These are phyloP conservation scores for Cottoperca gobio DNA, from an alignment of 2,797 vertebrate genomes.

Conservation along the genomic window DNA sequence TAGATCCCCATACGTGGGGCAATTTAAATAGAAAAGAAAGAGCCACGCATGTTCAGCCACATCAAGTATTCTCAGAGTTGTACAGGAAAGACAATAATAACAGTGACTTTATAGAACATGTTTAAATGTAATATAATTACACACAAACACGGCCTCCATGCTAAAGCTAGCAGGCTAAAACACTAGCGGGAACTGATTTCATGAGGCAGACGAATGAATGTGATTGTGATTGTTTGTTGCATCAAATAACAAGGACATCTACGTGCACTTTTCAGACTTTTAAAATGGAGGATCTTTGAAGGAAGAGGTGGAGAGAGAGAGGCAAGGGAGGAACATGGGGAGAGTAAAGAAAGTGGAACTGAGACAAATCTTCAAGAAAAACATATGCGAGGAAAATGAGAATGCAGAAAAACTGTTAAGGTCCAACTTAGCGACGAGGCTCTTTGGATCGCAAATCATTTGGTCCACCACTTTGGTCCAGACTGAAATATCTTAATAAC, in stretches of 20 bases:
- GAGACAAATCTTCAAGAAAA: not conserved
- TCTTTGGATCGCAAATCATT: not conserved
- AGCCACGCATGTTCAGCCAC: slow-evolving; percentile 6
- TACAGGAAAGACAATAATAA: not conserved
- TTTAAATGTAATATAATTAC: not conserved
- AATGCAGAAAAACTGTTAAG: too few species aligned
- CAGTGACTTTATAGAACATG: not conserved
- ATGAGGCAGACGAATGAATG: not conserved
- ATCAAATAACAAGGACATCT: not conserved
- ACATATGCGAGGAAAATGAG: too few species aligned
- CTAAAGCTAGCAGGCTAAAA: not conserved
- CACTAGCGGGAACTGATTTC: not conserved
- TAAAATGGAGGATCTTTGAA: not conserved
- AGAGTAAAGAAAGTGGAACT: not conserved
- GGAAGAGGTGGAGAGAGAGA: not conserved
- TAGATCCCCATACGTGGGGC: not conserved
- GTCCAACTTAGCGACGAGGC: too few species aligned
- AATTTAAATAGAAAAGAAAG: slow-evolving; percentile 9
- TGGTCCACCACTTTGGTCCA: not conserved
- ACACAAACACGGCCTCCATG: too few species aligned
- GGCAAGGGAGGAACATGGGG: not conserved
- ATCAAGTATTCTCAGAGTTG: not conserved
- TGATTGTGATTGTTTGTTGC: not conserved
- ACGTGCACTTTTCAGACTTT: not conserved
- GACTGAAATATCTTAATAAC: not conserved